Conservation (phyloP, 2,797 vertebrate genomes). For the Menidia menidia region DNA sequence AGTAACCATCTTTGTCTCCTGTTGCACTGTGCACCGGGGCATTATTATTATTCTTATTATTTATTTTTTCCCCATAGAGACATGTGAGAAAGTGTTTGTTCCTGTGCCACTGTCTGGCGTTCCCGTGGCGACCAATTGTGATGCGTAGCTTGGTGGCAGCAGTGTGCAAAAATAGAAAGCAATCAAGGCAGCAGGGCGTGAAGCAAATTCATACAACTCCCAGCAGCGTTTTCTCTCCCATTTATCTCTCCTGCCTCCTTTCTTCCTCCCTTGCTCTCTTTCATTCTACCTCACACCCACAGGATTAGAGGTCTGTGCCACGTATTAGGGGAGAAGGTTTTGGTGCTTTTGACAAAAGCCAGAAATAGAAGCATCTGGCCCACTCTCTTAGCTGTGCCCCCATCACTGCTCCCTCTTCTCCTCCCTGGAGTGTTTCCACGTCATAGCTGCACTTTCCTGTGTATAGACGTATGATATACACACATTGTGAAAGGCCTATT, state of each 20-base stretch:
- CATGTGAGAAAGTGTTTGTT: conserved; percentile 76
- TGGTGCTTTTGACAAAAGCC: conserved; percentile 79
- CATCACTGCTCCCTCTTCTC: conserved; percentile 37
- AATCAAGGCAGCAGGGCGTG: conserved; percentile 83
- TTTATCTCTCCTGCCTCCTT: conserved; percentile 74
- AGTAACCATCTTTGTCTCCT: conserved; percentile 61
- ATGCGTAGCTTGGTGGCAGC: conserved; percentile 80
- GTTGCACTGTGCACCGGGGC: conserved; percentile 59
- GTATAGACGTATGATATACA: conserved; percentile 52
- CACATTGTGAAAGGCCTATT: conserved; percentile 49
- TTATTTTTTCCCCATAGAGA: conserved; percentile 65
- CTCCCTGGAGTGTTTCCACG: conserved; percentile 49
- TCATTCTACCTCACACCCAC: conserved; percentile 79
- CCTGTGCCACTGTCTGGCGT: conserved; percentile 78
- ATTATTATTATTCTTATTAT: conserved; percentile 5
- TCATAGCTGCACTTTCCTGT: conserved; percentile 54
- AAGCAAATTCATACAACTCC: conserved; percentile 84
- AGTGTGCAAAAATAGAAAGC: conserved; percentile 89
- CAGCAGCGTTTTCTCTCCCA: conserved; percentile 78
- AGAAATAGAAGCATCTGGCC: conserved; percentile 80
- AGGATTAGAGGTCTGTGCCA: conserved; percentile 78
- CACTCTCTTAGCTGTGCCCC: conserved; percentile 61
- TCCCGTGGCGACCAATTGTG: conserved; percentile 85
- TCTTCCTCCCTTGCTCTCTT: conserved; percentile 70
- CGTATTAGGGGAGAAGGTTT: conserved; percentile 74